Percentiles rank a stretch among this genome's conserved stretches.
Conservation (phyloP, 1,140 invertebrate species). For the Choristoneura fumiferana region DNA sequence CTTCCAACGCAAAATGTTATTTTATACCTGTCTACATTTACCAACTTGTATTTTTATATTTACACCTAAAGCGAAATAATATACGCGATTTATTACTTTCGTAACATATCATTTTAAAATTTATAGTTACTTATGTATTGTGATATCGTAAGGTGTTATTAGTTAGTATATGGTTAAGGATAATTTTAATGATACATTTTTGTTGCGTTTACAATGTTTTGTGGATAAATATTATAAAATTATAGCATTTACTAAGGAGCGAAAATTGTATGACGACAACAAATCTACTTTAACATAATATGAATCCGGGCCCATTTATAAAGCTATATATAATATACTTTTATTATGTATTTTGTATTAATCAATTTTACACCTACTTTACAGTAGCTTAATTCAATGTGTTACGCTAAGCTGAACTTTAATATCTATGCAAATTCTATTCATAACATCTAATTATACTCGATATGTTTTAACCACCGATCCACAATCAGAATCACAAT, state of each 20-base stretch:
- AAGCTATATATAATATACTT: conserved; percentile 15
- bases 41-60: conserved; percentile 16
- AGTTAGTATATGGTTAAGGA: conserved; percentile 13
- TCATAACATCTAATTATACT: no score
- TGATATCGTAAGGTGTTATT: conserved; percentile 28
- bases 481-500: no score
- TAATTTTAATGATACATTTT: conserved; percentile 2
- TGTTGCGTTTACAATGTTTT: conserved; percentile 14
- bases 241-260: conserved; percentile 9
- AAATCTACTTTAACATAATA: conserved; percentile 7
- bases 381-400: conserved; percentile 6
- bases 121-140: conserved; percentile 41
- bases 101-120: conserved; percentile 45
- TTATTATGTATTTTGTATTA: conserved; percentile 13
- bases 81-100: conserved; percentile 24
- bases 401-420: neutral
- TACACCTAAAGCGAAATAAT: conserved; percentile 13
- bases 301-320: conserved; percentile 18
- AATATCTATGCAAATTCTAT: no score
- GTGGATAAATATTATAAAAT: conserved; percentile 1
- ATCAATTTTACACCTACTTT: conserved; percentile 5
- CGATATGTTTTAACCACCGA: no score
- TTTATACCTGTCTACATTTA: conserved; percentile 12
- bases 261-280: neutral
- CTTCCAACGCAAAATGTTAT: conserved; percentile 21